These are phyloP conservation scores for Mesochorus sp. DNA, from an alignment of 2,888 invertebrate species.

Conservation along the genomic window DNA sequence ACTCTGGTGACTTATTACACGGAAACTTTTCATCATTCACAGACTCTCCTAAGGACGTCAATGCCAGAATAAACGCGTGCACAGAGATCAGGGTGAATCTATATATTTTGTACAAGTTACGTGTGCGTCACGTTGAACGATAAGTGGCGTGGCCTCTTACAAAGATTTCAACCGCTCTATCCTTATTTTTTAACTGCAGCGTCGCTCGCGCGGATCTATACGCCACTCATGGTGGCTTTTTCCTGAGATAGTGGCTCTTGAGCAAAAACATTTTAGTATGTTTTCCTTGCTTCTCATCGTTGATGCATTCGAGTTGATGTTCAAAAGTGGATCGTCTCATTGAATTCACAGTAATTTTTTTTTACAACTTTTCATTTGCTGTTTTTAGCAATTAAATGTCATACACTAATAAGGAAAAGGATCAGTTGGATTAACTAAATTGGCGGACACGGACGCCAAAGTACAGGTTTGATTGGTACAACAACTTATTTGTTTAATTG, in stretches of 20 bases:
- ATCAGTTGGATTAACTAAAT: too few species aligned
- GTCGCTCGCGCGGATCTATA: not conserved
- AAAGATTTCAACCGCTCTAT: constrained; percentile 37
- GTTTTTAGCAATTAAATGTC: not conserved
- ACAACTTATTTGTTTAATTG: too few species aligned
- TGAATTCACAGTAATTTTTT: not conserved
- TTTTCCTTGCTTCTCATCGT: not conserved
- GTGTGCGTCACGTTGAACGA: constrained; percentile 19
- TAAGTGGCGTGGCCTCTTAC: constrained; percentile 42
- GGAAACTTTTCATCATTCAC: constrained; percentile 1
- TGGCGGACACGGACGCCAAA: too few species aligned
- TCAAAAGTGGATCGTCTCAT: not conserved
- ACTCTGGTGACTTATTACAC: constrained; percentile 9
- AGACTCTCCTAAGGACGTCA: constrained; percentile 8
- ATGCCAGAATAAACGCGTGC: not conserved
- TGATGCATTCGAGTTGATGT: constrained; percentile 15
- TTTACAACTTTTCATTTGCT: not conserved
- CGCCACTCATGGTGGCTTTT: constrained; percentile 8
- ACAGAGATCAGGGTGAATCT: constrained; percentile 17
- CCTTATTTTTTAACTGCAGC: not conserved
- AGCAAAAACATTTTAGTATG: constrained; percentile 40
- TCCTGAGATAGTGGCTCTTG: constrained; percentile 33
- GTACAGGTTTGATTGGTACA: too few species aligned
- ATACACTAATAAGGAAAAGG: too few species aligned
- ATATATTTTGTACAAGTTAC: constrained; percentile 7